Evolutionary conservation across 1,140 invertebrate species (phyloP).

Genomic region (Lanistes nyassanus): DNA sequence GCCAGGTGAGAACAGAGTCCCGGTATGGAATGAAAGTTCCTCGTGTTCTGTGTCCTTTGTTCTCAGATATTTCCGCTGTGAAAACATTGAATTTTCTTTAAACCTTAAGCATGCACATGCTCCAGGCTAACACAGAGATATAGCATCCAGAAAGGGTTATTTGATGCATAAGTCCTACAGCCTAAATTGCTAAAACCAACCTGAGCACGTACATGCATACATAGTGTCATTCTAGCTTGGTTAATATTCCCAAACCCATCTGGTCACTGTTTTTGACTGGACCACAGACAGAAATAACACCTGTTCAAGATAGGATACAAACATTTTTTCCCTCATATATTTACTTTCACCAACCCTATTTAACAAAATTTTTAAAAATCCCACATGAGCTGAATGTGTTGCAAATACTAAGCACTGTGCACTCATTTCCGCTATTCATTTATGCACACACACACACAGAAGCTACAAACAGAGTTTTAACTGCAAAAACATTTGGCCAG

Average conservation of each 20-base stretch:
- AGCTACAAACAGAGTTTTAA: too few species aligned
- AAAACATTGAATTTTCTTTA: not conserved
- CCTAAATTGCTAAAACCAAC: too few species aligned
- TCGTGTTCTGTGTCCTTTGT: constrained; percentile 36
- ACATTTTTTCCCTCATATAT: too few species aligned
- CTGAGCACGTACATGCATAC: not conserved
- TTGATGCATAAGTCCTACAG: too few species aligned
- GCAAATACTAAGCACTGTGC: too few species aligned
- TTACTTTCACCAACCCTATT: too few species aligned
- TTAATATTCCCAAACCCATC: not conserved
- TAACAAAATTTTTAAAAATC: not conserved
- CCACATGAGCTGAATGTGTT: not conserved
- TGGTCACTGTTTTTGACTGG: not conserved
- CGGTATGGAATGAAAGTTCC: constrained; percentile 84
- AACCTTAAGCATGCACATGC: too few species aligned
- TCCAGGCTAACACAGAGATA: too few species aligned
- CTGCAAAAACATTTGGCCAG: too few species aligned
- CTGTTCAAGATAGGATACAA: not conserved
- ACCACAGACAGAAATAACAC: not conserved
- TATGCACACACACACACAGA: too few species aligned
- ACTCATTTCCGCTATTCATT: too few species aligned
- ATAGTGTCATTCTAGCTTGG: not conserved
- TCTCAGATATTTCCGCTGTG: constrained; percentile 58
- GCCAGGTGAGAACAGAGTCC: constrained; percentile 90
- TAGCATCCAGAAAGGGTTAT: too few species aligned